phyloP scores from a whole-genome alignment of 2,113 vertebrate genomes.

The Pangasianodon gigas region DNA sequence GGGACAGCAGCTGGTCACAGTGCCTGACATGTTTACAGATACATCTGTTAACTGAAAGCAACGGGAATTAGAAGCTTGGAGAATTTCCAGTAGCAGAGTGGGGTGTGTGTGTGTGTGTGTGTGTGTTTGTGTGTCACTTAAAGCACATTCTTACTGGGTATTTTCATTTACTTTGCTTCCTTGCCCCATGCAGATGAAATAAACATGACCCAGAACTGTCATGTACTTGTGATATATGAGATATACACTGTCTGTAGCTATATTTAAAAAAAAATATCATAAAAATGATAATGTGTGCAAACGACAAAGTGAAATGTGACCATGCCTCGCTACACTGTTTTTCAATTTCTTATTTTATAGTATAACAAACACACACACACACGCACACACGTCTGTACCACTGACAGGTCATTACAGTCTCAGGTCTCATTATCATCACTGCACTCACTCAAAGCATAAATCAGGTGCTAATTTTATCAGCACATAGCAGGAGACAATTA shows the following conservation, averaged over 20 bases:
- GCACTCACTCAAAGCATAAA: background rate
- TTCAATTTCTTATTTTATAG: background rate
- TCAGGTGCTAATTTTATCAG: constrained; percentile 45
- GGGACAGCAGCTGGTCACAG: constrained; percentile 24
- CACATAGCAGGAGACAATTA: constrained; percentile 55
- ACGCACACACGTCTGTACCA: background rate
- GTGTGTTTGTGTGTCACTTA: background rate
- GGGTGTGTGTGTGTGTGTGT: constrained; percentile 21
- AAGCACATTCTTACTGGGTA: background rate
- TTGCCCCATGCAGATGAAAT: background rate
- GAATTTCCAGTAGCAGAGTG: constrained; percentile 22
- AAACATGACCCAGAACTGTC: constrained; percentile 10
- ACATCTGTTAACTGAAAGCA: constrained; percentile 33
- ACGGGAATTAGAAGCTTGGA: constrained; percentile 35
- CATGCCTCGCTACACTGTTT: background rate
- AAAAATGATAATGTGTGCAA: constrained; percentile 4
- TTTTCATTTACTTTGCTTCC: background rate
- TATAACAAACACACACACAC: background rate
- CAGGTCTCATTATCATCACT: background rate
- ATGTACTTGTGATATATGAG: background rate
- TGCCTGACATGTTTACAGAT: constrained; percentile 42
- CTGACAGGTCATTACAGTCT: constrained; percentile 12
- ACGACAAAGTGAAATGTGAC: background rate
- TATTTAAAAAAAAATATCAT: background rate
- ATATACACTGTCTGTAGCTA: too few relatives aligned